Conservation (phyloP, 2,888 invertebrate species). For the Ormyrus nitidulus region DNA sequence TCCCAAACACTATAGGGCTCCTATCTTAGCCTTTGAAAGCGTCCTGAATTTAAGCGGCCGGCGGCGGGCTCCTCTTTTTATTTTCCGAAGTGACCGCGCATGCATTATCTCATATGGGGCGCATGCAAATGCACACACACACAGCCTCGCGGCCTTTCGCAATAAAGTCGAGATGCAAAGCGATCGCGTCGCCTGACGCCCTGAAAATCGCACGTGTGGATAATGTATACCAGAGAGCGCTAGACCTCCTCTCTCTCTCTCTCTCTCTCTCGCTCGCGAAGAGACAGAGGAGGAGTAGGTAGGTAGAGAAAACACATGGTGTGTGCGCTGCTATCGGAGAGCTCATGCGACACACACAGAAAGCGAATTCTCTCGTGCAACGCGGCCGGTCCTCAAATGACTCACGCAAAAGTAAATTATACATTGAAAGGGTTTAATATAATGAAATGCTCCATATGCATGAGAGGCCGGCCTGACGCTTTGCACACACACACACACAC, state of each 20-base stretch:
- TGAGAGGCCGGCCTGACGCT: conserved; percentile 73
- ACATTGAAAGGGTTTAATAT: conserved; percentile 82
- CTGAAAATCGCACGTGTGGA: conserved; percentile 70
- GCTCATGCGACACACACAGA: conserved; percentile 52
- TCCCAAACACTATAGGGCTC: conserved; percentile 42
- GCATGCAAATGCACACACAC: conserved; percentile 47
- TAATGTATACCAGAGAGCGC: conserved; percentile 66
- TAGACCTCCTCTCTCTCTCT: conserved; percentile 14
- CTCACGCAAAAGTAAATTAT: conserved; percentile 83
- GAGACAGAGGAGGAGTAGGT: conserved; percentile 38
- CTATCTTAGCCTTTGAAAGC: conserved; percentile 52
- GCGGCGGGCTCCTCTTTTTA: conserved; percentile 33
- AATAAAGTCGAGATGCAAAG: conserved; percentile 69
- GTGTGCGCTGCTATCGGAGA: conserved; percentile 32
- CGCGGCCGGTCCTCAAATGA: conserved; percentile 77
- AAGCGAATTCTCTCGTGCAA: conserved; percentile 52
- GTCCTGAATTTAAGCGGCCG: background rate
- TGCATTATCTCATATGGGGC: conserved; percentile 55
- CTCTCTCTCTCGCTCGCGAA: conserved; percentile 31
- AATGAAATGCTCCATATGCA: conserved; percentile 82
- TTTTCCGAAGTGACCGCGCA: conserved; percentile 53
- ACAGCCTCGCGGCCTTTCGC: conserved; percentile 59
- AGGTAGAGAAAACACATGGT: conserved; percentile 42
- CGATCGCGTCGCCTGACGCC: conserved; percentile 60
- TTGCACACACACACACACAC: conserved; percentile 42